Conservation (phyloP, 2,797 vertebrate genomes). For the Staurois parvus region DNA sequence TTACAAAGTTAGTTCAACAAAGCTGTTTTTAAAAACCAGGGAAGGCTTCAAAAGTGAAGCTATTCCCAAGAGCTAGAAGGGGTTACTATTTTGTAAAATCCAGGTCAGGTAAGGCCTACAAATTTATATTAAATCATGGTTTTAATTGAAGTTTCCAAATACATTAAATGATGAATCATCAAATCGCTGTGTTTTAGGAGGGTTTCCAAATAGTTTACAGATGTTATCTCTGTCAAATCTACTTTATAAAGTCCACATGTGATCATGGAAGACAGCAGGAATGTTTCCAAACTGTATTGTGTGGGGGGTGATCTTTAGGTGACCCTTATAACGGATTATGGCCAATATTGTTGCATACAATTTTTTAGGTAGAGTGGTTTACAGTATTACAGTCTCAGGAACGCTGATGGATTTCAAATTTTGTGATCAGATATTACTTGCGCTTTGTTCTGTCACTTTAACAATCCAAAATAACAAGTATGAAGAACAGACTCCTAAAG, state of each 20-base stretch:
- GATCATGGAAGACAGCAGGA: slow-evolving; percentile 10
- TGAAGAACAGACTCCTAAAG: too few species aligned
- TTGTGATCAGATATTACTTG: too few species aligned
- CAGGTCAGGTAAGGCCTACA: not conserved
- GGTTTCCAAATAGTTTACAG: slow-evolving; percentile 31
- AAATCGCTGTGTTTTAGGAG: slow-evolving; percentile 2
- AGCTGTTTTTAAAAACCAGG: not conserved
- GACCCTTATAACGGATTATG: not conserved
- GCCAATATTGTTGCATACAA: not conserved
- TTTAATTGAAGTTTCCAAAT: slow-evolving; percentile 4
- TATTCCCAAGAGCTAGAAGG: not conserved
- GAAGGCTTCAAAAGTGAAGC: not conserved
- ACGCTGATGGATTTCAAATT: too few species aligned
- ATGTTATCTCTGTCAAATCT: slow-evolving; percentile 10
- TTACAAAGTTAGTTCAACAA: not conserved
- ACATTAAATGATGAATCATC: slow-evolving; percentile 20
- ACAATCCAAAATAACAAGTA: too few species aligned
- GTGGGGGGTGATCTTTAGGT: not conserved
- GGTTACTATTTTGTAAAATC: not conserved
- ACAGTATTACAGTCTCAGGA: not conserved
- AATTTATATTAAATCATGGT: not conserved
- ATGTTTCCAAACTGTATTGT: slow-evolving; percentile 4
- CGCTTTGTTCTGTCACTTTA: too few species aligned
- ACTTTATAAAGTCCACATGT: slow-evolving; percentile 27
- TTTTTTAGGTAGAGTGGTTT: not conserved